These are phyloP conservation scores for Hydractinia symbiolongicarpus DNA, from an alignment of 30 jellyfish, hydroid and myxozoan species.

Conservation along the genomic window DNA sequence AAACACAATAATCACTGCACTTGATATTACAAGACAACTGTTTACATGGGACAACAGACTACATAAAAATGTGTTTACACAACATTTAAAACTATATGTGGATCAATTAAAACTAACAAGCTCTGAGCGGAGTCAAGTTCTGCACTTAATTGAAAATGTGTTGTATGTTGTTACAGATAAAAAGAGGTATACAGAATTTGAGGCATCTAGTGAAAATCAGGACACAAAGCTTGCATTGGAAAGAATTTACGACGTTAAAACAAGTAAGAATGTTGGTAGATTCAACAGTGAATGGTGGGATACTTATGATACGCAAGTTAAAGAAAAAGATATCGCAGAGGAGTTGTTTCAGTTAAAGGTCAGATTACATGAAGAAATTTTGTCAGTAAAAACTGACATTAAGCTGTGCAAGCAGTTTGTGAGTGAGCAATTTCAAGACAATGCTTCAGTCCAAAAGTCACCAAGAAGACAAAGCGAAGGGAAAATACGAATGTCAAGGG, in stretches of 20 bases:
- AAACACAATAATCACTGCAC: not conserved
- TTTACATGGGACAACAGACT: slow-evolving; percentile 16
- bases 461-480: not conserved
- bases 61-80: slow-evolving; percentile 3
- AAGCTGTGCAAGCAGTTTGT: slow-evolving; percentile 16
- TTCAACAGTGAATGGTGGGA: not conserved
- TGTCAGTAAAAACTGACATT: slow-evolving; percentile 11
- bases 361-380: slow-evolving; percentile 14
- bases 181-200: not conserved
- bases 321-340: slow-evolving; percentile 14
- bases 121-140: not conserved
- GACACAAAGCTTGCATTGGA: not conserved
- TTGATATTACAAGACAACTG: slow-evolving; percentile 3
- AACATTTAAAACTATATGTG: not conserved
- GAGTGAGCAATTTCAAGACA: not conserved
- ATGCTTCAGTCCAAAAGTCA: not conserved
- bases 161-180: slow-evolving; percentile 7
- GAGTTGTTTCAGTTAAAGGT: slow-evolving; percentile 22
- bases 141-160: slow-evolving; percentile 3
- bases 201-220: not conserved
- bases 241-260: not conserved
- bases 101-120: slow-evolving; percentile 8
- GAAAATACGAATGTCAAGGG: not conserved
- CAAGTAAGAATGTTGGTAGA: not conserved
- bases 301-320: not conserved